These are phyloP conservation scores for Sebastes steindachneri DNA, from an alignment of 2,797 vertebrate species.

Conservation along the genomic window DNA sequence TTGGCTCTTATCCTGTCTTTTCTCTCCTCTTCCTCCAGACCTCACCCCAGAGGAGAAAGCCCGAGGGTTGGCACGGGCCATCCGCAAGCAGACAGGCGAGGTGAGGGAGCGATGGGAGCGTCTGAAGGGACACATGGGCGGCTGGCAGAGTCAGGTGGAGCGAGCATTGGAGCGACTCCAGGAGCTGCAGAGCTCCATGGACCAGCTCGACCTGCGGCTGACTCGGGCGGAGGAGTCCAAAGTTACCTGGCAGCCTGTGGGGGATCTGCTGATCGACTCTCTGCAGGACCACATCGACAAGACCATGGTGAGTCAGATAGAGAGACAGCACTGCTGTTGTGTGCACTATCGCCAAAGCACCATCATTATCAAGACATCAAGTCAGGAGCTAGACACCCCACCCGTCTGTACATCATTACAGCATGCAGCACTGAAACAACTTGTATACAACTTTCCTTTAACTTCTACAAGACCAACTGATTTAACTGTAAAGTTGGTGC, in stretches of 20 bases:
- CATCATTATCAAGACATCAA: not conserved
- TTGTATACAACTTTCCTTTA: not conserved
- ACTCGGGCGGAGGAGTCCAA: slow-evolving; percentile 88
- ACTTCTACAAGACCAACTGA: not conserved
- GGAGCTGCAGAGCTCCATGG: slow-evolving; percentile 94
- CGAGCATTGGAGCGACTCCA: slow-evolving; percentile 91
- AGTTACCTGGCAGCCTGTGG: slow-evolving; percentile 91
- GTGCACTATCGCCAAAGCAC: not conserved
- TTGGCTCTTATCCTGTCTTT: not conserved
- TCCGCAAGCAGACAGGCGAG: slow-evolving; percentile 94
- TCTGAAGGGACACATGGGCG: slow-evolving; percentile 84
- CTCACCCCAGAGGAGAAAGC: slow-evolving; percentile 93
- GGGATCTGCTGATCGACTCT: slow-evolving; percentile 94
- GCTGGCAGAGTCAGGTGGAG: slow-evolving; percentile 95
- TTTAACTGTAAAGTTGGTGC: not conserved
- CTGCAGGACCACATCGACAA: slow-evolving; percentile 95
- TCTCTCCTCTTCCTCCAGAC: slow-evolving; percentile 74
- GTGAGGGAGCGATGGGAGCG: slow-evolving; percentile 95
- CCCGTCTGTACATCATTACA: not conserved
- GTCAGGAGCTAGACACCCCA: not conserved
- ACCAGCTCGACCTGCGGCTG: slow-evolving; percentile 91
- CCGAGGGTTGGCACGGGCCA: slow-evolving; percentile 90
- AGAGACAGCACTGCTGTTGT: not conserved
- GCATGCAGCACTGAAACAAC: not conserved
- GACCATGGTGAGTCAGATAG: slow-evolving; percentile 87